Conservation (phyloP, 1,140 invertebrate species). For the Brachionus paranguensis region DNA sequence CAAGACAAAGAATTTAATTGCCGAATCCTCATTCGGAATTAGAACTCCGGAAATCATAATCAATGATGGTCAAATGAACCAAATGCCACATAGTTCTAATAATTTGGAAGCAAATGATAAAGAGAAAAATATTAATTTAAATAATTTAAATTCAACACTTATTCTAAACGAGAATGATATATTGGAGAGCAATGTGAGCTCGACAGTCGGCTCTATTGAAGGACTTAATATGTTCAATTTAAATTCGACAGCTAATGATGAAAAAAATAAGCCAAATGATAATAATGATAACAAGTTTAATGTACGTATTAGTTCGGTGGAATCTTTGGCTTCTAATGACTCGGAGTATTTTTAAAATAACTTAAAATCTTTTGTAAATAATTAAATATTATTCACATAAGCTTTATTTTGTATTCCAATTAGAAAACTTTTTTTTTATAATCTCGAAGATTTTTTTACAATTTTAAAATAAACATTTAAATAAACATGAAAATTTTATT, state of each 20-base stretch:
- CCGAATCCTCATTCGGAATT: not conserved
- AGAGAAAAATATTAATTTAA: not conserved
- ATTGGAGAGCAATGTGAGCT: slow-evolving; percentile 18
- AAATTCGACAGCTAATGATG: slow-evolving; percentile 23
- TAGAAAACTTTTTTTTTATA: not conserved
- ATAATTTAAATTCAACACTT: slow-evolving; percentile 15
- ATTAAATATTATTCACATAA: not conserved
- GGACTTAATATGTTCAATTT: not conserved
- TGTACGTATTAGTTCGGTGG: not conserved
- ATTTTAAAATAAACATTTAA: not conserved
- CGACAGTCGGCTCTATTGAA: slow-evolving; percentile 4
- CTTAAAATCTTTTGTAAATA: not conserved
- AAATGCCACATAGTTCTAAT: not conserved
- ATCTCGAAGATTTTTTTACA: not conserved
- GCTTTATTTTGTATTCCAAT: not conserved
- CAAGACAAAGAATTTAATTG: not conserved
- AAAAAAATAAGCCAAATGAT: not conserved
- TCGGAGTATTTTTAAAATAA: not conserved
- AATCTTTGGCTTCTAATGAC: not conserved
- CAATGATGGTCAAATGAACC: slow-evolving; percentile 5
- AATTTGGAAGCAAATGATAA: not conserved
- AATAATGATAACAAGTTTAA: not conserved
- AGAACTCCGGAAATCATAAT: not conserved
- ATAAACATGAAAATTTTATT: not conserved
- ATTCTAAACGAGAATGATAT: slow-evolving; percentile 30